Evolutionary conservation across 2,797 vertebrate species (phyloP).

Genomic region (Phoebastria nigripes): DNA sequence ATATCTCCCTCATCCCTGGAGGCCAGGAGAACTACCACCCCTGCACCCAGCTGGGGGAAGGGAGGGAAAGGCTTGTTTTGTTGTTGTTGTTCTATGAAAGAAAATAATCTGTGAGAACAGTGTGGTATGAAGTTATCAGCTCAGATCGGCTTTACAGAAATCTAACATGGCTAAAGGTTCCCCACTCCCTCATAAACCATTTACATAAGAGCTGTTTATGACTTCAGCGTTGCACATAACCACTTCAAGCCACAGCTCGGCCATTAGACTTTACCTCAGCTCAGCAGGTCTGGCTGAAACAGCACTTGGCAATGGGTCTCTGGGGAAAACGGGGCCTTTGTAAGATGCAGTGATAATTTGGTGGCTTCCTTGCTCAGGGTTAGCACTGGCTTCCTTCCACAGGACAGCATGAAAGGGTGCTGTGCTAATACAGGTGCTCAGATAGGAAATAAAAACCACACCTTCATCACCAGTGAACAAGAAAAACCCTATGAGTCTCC

Average conservation of each 20-base stretch:
- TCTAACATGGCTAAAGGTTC: constrained; percentile 17
- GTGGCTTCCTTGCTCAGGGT: not conserved
- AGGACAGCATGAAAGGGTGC: not conserved
- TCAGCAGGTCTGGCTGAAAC: not conserved
- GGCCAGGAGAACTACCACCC: not conserved
- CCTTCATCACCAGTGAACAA: not conserved
- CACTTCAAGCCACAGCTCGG: constrained; percentile 18
- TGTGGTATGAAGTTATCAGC: constrained; percentile 26
- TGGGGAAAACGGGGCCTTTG: not conserved
- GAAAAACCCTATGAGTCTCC: not conserved
- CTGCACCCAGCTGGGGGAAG: not conserved
- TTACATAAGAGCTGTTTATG: constrained; percentile 60
- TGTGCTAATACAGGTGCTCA: not conserved
- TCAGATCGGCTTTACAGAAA: constrained; percentile 3
- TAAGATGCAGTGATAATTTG: not conserved
- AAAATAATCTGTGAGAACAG: constrained; percentile 46
- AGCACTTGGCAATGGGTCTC: not conserved
- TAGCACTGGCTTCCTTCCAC: not conserved
- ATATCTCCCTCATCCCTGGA: not conserved
- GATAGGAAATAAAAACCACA: not conserved
- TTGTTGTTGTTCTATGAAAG: not conserved
- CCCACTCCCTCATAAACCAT: constrained; percentile 34
- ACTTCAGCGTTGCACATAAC: constrained; percentile 14
- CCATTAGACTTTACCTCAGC: not conserved
- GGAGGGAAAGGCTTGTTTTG: not conserved